A percentile compares a stretch with the other conserved stretches of the same genome.
These are phyloP conservation scores for Squalus acanthias DNA, from an alignment of 2,797 vertebrate species.

Conservation along the genomic window DNA sequence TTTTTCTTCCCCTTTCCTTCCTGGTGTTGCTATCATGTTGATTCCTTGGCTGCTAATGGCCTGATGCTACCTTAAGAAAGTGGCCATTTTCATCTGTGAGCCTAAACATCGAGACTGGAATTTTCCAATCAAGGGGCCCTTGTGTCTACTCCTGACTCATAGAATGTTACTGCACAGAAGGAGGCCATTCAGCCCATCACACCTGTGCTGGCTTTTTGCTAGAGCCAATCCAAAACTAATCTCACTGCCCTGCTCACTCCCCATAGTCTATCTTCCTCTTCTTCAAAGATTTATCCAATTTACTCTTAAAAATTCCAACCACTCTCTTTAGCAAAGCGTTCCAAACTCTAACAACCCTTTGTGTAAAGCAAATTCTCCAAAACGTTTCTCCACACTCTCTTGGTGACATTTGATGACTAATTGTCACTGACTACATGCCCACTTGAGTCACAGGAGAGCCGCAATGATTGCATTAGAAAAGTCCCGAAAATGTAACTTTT, in stretches of 20 bases:
- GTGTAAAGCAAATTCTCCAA: background rate
- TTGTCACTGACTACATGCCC: background rate
- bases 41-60: background rate
- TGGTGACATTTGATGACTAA: background rate
- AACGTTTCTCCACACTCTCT: background rate
- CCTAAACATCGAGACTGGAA: too few species aligned
- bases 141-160: background rate
- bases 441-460: background rate
- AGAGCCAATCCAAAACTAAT: background rate
- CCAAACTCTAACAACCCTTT: background rate
- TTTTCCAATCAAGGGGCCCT: background rate
- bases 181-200: background rate
- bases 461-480: background rate
- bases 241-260: background rate
- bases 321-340: background rate
- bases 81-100: background rate
- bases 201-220: background rate
- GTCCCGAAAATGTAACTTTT: background rate
- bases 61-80: background rate
- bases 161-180: background rate
- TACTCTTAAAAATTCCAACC: background rate
- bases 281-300: background rate
- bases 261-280: background rate
- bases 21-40: background rate
- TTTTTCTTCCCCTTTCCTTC: background rate